Percentiles rank a stretch among this genome's conserved stretches.
phyloP scores from a whole-genome alignment of 2,888 invertebrate genomes.

The Criorhina ranunculi region DNA sequence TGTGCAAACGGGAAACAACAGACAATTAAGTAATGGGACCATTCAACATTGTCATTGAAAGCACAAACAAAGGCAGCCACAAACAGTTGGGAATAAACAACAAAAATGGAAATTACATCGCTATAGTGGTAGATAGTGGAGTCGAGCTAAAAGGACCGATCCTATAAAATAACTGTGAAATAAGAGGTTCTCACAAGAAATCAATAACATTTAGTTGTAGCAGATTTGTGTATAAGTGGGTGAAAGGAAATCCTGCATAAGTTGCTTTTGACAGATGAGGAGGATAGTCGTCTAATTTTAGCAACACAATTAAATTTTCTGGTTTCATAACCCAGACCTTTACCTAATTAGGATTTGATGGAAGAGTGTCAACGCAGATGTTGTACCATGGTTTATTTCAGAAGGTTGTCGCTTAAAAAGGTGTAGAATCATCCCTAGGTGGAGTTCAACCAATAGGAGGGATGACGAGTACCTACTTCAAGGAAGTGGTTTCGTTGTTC shows the following conservation, averaged over 20 bases:
- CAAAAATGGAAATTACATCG: neutral
- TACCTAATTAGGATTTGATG: no score
- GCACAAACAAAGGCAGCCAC: constrained; percentile 32
- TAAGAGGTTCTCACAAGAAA: neutral
- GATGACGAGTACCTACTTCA: no score
- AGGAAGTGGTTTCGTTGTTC: no score
- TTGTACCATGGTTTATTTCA: no score
- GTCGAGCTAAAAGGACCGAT: constrained; percentile 1
- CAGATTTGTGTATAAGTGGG: neutral
- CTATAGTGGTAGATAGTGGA: constrained; percentile 2
- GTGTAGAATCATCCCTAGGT: no score
- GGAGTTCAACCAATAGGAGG: no score
- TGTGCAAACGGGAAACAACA: constrained; percentile 22
- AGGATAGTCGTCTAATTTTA: no score
- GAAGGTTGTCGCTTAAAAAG: no score
- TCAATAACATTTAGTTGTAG: constrained; percentile 1
- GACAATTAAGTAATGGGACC: constrained; percentile 53
- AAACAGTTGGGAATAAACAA: constrained; percentile 13
- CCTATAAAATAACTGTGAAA: neutral
- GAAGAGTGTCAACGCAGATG: no score
- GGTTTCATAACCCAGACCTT: no score
- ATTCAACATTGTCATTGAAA: constrained; percentile 42
- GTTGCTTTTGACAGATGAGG: neutral
- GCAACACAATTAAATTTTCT: no score
- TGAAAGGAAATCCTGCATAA: constrained; percentile 12